These are phyloP conservation scores for Elegia similella DNA, from an alignment of 2,888 invertebrate species.

Conservation along the genomic window DNA sequence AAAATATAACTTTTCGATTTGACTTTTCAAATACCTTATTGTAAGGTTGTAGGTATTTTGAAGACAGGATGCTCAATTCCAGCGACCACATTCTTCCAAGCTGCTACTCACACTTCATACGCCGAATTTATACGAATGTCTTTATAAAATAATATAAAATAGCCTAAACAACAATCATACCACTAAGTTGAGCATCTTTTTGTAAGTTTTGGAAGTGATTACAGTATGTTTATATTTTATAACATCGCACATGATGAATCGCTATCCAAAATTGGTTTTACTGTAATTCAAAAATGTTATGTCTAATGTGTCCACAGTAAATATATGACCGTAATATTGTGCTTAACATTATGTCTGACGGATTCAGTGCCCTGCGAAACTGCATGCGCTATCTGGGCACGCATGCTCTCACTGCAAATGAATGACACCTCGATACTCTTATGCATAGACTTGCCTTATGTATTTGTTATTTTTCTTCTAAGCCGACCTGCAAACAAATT, in stretches of 20 bases:
- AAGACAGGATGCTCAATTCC: neutral
- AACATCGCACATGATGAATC: no score
- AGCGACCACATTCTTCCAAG: neutral
- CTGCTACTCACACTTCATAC: neutral
- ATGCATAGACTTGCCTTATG: slow-evolving; percentile 42
- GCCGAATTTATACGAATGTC: slow-evolving; percentile 9
- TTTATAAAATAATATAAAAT: slow-evolving; percentile 6
- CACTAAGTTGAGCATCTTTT: slow-evolving; percentile 37
- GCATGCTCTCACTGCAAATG: slow-evolving; percentile 36
- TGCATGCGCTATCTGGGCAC: slow-evolving; percentile 40
- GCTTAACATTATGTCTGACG: slow-evolving; percentile 6
- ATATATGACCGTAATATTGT: neutral
- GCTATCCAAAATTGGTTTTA: neutral
- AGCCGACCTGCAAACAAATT: slow-evolving; percentile 65
- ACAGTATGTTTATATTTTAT: neutral
- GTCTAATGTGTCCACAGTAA: neutral
- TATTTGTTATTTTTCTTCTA: slow-evolving; percentile 80
- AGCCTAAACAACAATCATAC: slow-evolving; percentile 20
- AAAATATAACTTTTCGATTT: neutral
- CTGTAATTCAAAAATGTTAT: no score
- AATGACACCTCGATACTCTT: slow-evolving; percentile 52
- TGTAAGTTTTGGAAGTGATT: slow-evolving; percentile 29
- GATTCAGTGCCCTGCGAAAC: slow-evolving; percentile 21
- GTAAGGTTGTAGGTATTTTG: neutral
- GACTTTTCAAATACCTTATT: neutral